Base-by-base conservation (phyloP, 2,888 invertebrate genomes). In the Tipula lateralis region DNA sequence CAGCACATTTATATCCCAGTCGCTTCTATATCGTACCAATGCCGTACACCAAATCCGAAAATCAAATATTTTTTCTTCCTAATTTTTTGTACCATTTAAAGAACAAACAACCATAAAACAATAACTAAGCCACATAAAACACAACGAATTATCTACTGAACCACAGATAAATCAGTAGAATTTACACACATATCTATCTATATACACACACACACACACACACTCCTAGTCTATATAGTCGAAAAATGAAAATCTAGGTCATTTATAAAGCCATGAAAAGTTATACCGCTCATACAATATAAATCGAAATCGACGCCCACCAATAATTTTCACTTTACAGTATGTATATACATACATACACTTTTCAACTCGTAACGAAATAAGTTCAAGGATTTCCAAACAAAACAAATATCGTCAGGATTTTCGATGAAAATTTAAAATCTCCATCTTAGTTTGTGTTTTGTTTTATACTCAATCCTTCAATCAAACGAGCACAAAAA, bases 241-340 rank as follows among this genome's bases (percentile, higher is more conserved):
- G 24, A 44, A 44, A n/a, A 9, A 39, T 4, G 24, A 66, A 66
- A 66, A 66, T 66, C 66, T 66, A 66, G 66, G 66, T 66, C 66
- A 66, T 66, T 66, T 66, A 66, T 66, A 24, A 24, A 66, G 24
- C 24, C 66, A 66, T 24, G 24, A 66, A 66, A 24, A n/a, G 5
- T 24, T 24, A 2, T 24, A 66, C 44, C 44, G 9, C 44, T 16
- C 24, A 66, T 9, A 24, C 66, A 66, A 66, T 9, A 66, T 66
- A 66, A 66, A 66, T 66, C 66, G 66, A 66, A 66, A 66, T 66
- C 24, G 19, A 66, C 66, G 66, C 66, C 66, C 24, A 66, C 66
- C 66, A 66, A 66, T 66, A 66, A 66, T 66, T 66, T 66, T 66
- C 66, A 66, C 66, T 66, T 66, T 66, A 66, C 24, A 66, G n/a